Evolutionary conservation across 1,140 invertebrate genomes (phyloP).

Genomic region (Heliconius hewitsoni): DNA sequence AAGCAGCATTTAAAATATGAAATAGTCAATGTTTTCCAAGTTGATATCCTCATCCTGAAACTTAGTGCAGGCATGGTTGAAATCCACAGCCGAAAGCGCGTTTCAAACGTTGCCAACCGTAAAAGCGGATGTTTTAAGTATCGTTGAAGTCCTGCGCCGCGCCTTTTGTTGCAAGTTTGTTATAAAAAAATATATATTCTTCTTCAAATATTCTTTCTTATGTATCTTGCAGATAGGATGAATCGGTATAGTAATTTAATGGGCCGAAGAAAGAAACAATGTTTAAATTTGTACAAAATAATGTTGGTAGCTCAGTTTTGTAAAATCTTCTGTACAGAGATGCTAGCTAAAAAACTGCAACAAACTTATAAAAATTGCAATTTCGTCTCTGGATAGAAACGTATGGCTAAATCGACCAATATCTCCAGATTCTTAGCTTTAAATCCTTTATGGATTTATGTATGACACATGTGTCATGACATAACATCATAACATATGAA

Average conservation of each 20-base stretch:
- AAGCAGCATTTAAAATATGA: background rate
- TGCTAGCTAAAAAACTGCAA: too few relatives aligned
- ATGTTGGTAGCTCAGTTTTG: too few relatives aligned
- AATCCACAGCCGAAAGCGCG: background rate
- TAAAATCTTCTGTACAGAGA: too few relatives aligned
- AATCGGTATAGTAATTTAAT: background rate
- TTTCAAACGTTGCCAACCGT: constrained; percentile 24
- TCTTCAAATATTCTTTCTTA: background rate
- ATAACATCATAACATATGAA: too few relatives aligned
- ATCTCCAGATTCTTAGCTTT: too few relatives aligned
- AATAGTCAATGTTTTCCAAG: background rate
- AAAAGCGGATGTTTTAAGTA: constrained; percentile 22
- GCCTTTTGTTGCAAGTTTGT: constrained; percentile 26
- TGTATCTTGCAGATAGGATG: background rate
- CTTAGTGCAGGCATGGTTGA: background rate
- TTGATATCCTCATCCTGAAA: background rate
- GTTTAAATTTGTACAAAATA: too few relatives aligned
- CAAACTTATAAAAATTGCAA: too few relatives aligned
- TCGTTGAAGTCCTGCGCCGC: constrained; percentile 11
- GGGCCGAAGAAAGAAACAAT: background rate
- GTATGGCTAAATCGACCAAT: too few relatives aligned
- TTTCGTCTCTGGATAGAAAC: too few relatives aligned
- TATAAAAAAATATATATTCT: constrained; percentile 15
- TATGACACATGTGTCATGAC: too few relatives aligned
- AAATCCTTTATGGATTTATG: too few relatives aligned